Conservation (phyloP, 1,140 invertebrate genomes). For the Bombus superbus region DNA sequence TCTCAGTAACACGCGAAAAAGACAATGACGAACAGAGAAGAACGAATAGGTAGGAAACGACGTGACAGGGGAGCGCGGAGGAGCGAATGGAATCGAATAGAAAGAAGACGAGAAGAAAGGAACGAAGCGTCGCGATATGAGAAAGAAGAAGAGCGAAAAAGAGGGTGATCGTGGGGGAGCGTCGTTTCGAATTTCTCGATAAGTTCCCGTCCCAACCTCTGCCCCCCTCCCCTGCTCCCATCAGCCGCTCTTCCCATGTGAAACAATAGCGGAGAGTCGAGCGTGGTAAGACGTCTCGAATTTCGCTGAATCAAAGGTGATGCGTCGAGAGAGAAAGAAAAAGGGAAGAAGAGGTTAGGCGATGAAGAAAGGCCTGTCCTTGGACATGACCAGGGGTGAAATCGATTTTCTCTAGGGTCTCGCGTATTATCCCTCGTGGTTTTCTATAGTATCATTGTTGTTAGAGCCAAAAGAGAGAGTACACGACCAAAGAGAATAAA, state of each 20-base stretch:
- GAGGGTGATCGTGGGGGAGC: conserved; percentile 35
- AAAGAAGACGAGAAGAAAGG: neutral
- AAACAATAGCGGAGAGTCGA: conserved; percentile 79
- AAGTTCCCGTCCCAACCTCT: conserved; percentile 48
- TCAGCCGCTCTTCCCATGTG: conserved; percentile 70
- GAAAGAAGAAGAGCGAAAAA: conserved; percentile 11
- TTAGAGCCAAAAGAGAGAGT: conserved; percentile 36
- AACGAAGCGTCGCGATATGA: neutral
- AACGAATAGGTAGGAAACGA: neutral
- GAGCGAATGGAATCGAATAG: neutral
- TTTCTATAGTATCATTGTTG: conserved; percentile 81
- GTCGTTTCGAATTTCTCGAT: conserved; percentile 79
- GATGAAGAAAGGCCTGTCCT: conserved; percentile 17
- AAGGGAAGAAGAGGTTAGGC: neutral
- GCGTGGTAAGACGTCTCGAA: conserved; percentile 81
- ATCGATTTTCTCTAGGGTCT: conserved; percentile 79
- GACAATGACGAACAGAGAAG: neutral
- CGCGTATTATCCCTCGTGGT: conserved; percentile 70
- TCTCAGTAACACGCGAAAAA: neutral
- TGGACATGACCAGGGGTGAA: conserved; percentile 59
- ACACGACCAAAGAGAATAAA: neutral
- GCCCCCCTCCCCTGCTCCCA: conserved; percentile 42
- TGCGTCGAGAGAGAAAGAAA: conserved; percentile 49
- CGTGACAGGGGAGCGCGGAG: conserved; percentile 28
- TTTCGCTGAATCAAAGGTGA: conserved; percentile 82